A percentile compares a stretch with the other conserved stretches of the same genome.
phyloP scores from a whole-genome alignment of 1,140 invertebrate genomes.

The Venustaconcha ellipsiformis region DNA sequence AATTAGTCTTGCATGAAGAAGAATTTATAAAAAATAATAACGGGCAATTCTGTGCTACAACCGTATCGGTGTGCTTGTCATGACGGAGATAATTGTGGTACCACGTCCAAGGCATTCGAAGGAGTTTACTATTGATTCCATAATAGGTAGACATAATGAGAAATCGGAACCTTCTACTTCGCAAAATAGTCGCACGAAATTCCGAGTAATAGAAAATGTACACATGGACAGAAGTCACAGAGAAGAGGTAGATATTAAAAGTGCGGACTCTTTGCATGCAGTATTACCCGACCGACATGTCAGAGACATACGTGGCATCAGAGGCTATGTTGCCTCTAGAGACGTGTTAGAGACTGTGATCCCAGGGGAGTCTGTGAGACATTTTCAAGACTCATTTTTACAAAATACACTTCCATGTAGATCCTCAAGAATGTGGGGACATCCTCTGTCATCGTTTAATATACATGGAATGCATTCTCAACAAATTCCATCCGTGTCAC shows the following conservation, averaged over 20 bases:
- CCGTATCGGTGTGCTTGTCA: neutral
- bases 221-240: neutral
- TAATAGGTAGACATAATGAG: slow-evolving; percentile 23
- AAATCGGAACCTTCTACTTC: slow-evolving; percentile 20
- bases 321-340: slow-evolving; percentile 17
- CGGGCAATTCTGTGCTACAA: no score
- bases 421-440: slow-evolving; percentile 18
- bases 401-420: slow-evolving; percentile 12
- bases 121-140: slow-evolving; percentile 30
- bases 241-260: slow-evolving; percentile 9
- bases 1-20: no score
- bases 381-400: slow-evolving; percentile 25
- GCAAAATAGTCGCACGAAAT: slow-evolving; percentile 6
- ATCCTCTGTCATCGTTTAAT: slow-evolving; percentile 10
- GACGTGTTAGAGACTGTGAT: slow-evolving; percentile 4
- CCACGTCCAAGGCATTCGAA: slow-evolving; percentile 6
- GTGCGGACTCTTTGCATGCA: neutral
- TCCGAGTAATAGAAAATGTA: neutral
- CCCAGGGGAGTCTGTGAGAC: slow-evolving; percentile 23
- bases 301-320: neutral
- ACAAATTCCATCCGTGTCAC: slow-evolving; percentile 16
- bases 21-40: no score
- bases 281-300: neutral
- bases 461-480: slow-evolving; percentile 11
- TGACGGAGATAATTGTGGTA: slow-evolving; percentile 21